Percentiles rank a stretch among this genome's conserved stretches.
Conservation (phyloP, 2,888 invertebrate genomes). For the Pheosia gnoma region DNA sequence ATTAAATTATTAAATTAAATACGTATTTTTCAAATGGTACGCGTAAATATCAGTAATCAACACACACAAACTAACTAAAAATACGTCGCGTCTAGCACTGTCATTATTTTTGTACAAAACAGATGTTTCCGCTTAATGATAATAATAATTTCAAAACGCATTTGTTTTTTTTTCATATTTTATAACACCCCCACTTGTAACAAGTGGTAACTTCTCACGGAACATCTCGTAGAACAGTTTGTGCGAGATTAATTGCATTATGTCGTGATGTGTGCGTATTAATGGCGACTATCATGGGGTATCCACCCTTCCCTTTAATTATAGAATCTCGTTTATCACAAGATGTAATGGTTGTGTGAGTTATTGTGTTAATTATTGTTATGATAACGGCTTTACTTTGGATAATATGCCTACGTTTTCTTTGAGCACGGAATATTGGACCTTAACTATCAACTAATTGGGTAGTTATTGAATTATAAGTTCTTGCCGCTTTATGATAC, state of each 20-base stretch:
- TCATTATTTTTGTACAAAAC: slow-evolving; percentile 5
- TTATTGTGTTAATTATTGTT: slow-evolving; percentile 66
- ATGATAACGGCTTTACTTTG: slow-evolving; percentile 26
- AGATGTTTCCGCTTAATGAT: slow-evolving; percentile 5
- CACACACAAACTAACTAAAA: too few relatives aligned
- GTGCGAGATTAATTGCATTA: slow-evolving; percentile 78
- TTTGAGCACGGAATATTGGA: background rate
- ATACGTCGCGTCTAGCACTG: background rate
- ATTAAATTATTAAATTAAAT: too few relatives aligned
- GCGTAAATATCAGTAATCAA: too few relatives aligned
- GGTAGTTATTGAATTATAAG: too few relatives aligned
- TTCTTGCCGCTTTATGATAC: too few relatives aligned
- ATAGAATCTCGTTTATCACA: slow-evolving; percentile 73
- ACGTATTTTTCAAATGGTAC: too few relatives aligned
- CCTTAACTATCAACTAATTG: too few relatives aligned
- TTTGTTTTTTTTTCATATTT: slow-evolving; percentile 52
- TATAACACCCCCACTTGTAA: slow-evolving; percentile 56
- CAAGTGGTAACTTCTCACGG: slow-evolving; percentile 79
- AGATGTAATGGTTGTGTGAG: slow-evolving; percentile 65
- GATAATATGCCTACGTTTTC: background rate
- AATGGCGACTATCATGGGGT: slow-evolving; percentile 68
- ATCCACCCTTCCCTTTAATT: slow-evolving; percentile 76
- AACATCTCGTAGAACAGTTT: slow-evolving; percentile 68
- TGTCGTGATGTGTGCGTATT: slow-evolving; percentile 79
- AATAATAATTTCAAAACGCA: slow-evolving; percentile 18